Evolutionary conservation across 2,888 invertebrate species (phyloP), one percentile per base, ranked within the genome.

Genomic region (Timema cristinae): DNA sequence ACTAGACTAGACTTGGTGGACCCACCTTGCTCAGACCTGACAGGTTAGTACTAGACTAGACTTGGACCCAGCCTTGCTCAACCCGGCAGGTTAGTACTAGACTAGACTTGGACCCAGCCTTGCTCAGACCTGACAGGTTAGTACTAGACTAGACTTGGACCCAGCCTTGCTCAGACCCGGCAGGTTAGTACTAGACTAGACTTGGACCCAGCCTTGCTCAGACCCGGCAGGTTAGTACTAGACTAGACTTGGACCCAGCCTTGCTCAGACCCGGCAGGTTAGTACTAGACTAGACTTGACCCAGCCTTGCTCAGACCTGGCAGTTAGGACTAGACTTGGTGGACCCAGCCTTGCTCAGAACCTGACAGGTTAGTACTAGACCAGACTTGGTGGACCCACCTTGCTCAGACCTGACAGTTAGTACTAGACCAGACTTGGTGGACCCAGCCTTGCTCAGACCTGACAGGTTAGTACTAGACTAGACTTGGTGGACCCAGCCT

Each of bases 301-400:
- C 94, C 95, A 7, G 96, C 97, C 0, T 84, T 99, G 0, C 84
- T 98, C 56, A 86, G 98, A 56, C 98, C 98, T 9, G 98, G 98
- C 32, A 89, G 88, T 86, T 68, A 51, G 70, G 98, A 68, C 97
- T 97, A 0, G 99, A 99, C 84, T 86, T 99, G 51, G 88, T 99
- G 71, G 98, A 99, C 81, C 94, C 95, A 7, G 96, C 97, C 0
- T 84, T 99, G 0, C 84, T 98, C 56, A 86, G 98, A 56, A n/a
- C 98, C 98, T 9, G 98, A 98, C 32, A 89, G 88, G 87, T 86
- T 68, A 51, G 70, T 69, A 68, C n/a, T n/a, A n/a, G 98, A 68
- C 97, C 97, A 0, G 99, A 99, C 84, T 86, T 99, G 51, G 88
- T 99, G 71, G 98, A 99, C 81, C 94, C 95, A 7, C 97, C 0